Percentiles rank a stretch among this genome's conserved stretches.
Evolutionary conservation across 2,888 invertebrate genomes (phyloP).

Genomic region (Chrysolina americana): DNA sequence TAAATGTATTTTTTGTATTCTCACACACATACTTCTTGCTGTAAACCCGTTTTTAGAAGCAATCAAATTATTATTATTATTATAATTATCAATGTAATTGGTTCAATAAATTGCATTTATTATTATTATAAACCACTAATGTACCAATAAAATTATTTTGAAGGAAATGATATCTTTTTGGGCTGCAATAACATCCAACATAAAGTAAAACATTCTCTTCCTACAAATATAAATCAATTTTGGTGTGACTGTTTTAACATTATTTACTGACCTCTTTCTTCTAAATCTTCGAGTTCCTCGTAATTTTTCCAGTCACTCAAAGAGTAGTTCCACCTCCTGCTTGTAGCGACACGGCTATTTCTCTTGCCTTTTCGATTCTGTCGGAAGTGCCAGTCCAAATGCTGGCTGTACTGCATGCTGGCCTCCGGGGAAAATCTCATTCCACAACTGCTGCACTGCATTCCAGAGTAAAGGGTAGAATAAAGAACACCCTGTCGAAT

Average conservation of each 20-base stretch:
- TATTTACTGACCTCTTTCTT: slow-evolving; percentile 80
- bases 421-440: slow-evolving; percentile 92
- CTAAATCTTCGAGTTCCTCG: slow-evolving; percentile 92
- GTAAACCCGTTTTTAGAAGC: too few species aligned
- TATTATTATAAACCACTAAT: too few species aligned
- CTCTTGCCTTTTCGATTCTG: slow-evolving; percentile 92
- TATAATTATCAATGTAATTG: too few species aligned
- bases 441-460: slow-evolving; percentile 98
- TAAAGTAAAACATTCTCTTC: too few species aligned
- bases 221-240: neutral
- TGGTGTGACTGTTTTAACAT: neutral
- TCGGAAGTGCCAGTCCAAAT: slow-evolving; percentile 98
- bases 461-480: slow-evolving; percentile 84
- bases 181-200: too few species aligned
- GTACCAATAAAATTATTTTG: too few species aligned
- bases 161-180: too few species aligned
- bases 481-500: slow-evolving; percentile 81
- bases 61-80: too few species aligned
- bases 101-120: too few species aligned
- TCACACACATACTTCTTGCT: too few species aligned
- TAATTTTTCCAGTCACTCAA: slow-evolving; percentile 94
- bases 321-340: slow-evolving; percentile 92
- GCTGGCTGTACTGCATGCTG: slow-evolving; percentile 92
- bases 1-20: too few species aligned
- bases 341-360: slow-evolving; percentile 86